These are phyloP conservation scores for Caenorhabditis auriculariae DNA, from an alignment of 2,888 invertebrate genomes.

Conservation along the genomic window DNA sequence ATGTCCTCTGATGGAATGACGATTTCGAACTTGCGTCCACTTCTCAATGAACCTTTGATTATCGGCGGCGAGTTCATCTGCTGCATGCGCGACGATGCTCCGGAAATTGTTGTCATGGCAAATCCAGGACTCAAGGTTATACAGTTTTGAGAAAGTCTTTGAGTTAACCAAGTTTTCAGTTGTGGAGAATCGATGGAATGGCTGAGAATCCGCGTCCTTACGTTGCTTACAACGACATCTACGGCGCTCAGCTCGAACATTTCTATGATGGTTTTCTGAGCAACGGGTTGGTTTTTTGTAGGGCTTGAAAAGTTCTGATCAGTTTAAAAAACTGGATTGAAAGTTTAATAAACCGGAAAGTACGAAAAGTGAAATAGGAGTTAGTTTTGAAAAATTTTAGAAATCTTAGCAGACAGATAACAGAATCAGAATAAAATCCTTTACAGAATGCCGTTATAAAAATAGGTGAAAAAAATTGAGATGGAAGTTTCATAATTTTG, in stretches of 20 bases:
- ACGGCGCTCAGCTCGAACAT: slow-evolving; percentile 56
- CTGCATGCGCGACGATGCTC: slow-evolving; percentile 58
- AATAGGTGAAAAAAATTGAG: no score
- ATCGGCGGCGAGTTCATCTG: slow-evolving; percentile 57
- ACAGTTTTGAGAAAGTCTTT: slow-evolving; percentile 1
- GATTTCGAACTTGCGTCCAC: slow-evolving; percentile 44
- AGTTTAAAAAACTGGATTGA: background rate
- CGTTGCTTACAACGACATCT: slow-evolving; percentile 45
- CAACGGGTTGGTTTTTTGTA: slow-evolving; percentile 42
- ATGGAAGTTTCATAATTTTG: no score
- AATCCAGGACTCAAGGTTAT: slow-evolving; percentile 56
- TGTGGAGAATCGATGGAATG: slow-evolving; percentile 47
- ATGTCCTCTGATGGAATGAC: slow-evolving; percentile 53
- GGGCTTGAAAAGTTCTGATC: no score
- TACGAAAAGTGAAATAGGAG: background rate
- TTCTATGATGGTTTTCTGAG: slow-evolving; percentile 61
- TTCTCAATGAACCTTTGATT: slow-evolving; percentile 44
- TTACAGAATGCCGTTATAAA: no score
- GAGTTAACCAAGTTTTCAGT: slow-evolving; percentile 7
- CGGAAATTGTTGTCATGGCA: slow-evolving; percentile 58
- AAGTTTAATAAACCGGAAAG: background rate
- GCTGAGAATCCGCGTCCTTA: slow-evolving; percentile 44
- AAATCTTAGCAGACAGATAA: no score
- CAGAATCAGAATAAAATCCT: no score
- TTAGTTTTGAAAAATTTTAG: background rate